Evolutionary conservation across 2,797 vertebrate genomes (phyloP).

Genomic region (Aphelocoma californica): DNA sequence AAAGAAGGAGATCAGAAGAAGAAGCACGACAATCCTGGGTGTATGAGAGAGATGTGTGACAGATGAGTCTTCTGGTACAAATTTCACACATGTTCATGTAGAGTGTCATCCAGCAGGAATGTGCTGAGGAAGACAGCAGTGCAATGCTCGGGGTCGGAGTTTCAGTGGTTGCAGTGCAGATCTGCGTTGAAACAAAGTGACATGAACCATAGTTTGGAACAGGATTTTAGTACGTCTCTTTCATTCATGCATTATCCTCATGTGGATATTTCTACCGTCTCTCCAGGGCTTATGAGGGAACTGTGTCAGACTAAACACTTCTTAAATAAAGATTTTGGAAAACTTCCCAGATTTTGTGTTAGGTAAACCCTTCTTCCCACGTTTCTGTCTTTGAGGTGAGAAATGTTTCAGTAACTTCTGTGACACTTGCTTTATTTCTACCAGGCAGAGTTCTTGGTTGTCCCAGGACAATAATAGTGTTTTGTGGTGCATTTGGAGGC

Average conservation of each 20-base stretch:
- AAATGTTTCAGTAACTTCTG: constrained; percentile 31
- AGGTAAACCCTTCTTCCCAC: constrained; percentile 22
- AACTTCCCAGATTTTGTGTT: constrained; percentile 25
- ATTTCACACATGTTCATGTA: background rate
- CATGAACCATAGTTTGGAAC: background rate
- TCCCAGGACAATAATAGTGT: background rate
- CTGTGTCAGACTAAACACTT: constrained; percentile 56
- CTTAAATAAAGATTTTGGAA: constrained; percentile 50
- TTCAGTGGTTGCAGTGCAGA: background rate
- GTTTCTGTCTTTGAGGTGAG: constrained; percentile 21
- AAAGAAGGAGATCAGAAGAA: background rate
- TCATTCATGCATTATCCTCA: background rate
- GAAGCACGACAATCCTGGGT: background rate
- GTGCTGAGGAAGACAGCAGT: constrained; percentile 3
- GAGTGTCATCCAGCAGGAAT: constrained; percentile 32
- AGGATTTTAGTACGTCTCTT: background rate
- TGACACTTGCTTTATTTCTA: background rate
- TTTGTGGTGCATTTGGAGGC: background rate
- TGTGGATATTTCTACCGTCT: background rate
- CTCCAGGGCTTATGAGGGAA: constrained; percentile 20
- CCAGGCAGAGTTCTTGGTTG: background rate
- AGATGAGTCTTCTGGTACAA: background rate
- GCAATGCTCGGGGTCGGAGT: background rate
- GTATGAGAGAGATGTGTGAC: background rate
- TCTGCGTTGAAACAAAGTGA: background rate